Conservation (phyloP, 1,140 invertebrate species). For the Formica selysi region DNA sequence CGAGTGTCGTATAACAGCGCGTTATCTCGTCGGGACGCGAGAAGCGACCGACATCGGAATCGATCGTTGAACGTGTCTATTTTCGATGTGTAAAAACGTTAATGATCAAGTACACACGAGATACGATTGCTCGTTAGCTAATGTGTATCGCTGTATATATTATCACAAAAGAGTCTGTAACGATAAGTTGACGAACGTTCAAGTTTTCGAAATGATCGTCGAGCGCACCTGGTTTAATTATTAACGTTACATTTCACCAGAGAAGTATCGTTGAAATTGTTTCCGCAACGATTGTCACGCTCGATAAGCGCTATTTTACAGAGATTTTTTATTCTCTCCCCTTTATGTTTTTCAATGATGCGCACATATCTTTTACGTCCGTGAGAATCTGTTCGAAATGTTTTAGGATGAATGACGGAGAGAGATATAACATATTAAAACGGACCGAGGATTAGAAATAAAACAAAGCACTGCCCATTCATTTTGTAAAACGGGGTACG, state of each 20-base stretch:
- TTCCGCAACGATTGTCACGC: background rate
- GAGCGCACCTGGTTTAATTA: constrained; percentile 27
- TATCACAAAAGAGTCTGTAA: constrained; percentile 59
- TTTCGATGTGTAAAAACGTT: constrained; percentile 67
- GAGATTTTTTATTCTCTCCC: background rate
- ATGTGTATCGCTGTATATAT: constrained; percentile 76
- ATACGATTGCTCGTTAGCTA: constrained; percentile 74
- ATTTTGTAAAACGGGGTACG: constrained; percentile 36
- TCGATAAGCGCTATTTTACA: constrained; percentile 6
- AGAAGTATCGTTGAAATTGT: background rate
- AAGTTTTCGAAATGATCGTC: constrained; percentile 34
- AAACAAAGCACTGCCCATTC: constrained; percentile 42
- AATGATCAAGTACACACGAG: constrained; percentile 48
- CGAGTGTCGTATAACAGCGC: constrained; percentile 11
- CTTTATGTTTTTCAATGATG: constrained; percentile 10
- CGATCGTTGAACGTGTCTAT: constrained; percentile 48
- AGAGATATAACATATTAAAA: background rate
- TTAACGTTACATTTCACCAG: too few relatives aligned
- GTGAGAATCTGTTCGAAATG: constrained; percentile 37
- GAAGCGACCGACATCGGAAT: constrained; percentile 35
- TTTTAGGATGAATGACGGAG: constrained; percentile 26
- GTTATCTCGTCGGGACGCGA: background rate
- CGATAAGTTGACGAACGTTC: constrained; percentile 33
- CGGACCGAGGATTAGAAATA: constrained; percentile 30
- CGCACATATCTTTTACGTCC: constrained; percentile 54